A percentile compares a stretch with the other conserved stretches of the same genome.
Conservation (phyloP, 2,113 vertebrate genomes). For the Sciurus niger region DNA sequence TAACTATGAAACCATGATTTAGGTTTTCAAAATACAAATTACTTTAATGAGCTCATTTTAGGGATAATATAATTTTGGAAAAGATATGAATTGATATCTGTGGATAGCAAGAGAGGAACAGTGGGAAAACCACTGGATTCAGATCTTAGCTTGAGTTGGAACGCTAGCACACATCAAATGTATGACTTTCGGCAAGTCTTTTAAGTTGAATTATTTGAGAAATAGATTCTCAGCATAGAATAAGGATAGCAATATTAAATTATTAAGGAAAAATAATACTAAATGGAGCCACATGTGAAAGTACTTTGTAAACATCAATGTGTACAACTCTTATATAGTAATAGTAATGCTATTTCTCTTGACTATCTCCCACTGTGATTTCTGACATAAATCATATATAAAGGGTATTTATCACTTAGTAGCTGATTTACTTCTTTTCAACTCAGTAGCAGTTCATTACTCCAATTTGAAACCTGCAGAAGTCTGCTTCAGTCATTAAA, state of each 20-base stretch:
- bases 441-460: slow-evolving; percentile 14
- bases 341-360: slow-evolving; percentile 43
- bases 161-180: not conserved
- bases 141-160: not conserved
- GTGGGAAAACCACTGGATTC: not conserved
- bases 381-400: not conserved
- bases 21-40: not conserved
- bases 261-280: not conserved
- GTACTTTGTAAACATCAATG: slow-evolving; percentile 25
- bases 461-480: slow-evolving; percentile 5
- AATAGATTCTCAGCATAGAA: not conserved
- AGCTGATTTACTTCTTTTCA: slow-evolving; percentile 30
- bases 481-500: slow-evolving; percentile 61
- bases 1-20: not conserved
- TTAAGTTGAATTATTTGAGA: slow-evolving; percentile 51
- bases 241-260: slow-evolving; percentile 1
- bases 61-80: not conserved
- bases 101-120: not conserved
- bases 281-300: not conserved
- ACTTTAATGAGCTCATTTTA: not conserved
- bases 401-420: not conserved
- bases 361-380: slow-evolving; percentile 5
- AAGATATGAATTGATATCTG: not conserved
- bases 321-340: not conserved
- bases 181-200: not conserved